Conservation (phyloP, 35 echinoderm and acorn worm genomes). For the Patiria miniata region DNA sequence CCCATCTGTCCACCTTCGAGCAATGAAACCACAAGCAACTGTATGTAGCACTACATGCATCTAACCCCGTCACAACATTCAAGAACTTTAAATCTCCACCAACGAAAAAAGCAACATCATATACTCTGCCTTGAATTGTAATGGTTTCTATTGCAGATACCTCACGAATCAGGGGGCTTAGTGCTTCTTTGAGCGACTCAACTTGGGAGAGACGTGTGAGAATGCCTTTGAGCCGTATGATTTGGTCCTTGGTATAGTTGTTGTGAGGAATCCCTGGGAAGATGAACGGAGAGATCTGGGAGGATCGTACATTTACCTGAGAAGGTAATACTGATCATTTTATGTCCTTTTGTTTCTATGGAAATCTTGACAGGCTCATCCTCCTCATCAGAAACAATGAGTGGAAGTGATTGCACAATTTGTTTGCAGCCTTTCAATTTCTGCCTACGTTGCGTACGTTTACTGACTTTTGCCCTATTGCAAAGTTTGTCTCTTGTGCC, state of each 20-base stretch:
- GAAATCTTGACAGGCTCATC: background rate
- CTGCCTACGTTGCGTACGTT: background rate
- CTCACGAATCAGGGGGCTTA: background rate
- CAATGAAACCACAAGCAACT: background rate
- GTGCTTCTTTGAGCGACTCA: background rate
- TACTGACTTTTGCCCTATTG: background rate
- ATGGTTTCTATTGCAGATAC: background rate
- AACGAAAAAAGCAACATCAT: too few species aligned
- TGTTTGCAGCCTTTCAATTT: background rate
- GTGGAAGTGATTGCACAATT: background rate
- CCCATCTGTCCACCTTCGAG: background rate
- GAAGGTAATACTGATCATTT: background rate
- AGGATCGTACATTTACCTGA: background rate
- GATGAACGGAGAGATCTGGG: too few species aligned
- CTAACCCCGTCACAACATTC: background rate
- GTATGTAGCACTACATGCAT: background rate
- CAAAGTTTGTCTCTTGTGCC: background rate
- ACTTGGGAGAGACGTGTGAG: too few species aligned
- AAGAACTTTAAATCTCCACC: too few species aligned
- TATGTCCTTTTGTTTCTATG: background rate
- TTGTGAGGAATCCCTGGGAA: too few species aligned
- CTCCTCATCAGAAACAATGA: background rate
- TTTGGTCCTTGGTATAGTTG: too few species aligned
- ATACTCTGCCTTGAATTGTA: too few species aligned
- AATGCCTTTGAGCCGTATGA: too few species aligned